phyloP scores from a whole-genome alignment of 2,797 vertebrate genomes.

The Sandelia bainsii region DNA sequence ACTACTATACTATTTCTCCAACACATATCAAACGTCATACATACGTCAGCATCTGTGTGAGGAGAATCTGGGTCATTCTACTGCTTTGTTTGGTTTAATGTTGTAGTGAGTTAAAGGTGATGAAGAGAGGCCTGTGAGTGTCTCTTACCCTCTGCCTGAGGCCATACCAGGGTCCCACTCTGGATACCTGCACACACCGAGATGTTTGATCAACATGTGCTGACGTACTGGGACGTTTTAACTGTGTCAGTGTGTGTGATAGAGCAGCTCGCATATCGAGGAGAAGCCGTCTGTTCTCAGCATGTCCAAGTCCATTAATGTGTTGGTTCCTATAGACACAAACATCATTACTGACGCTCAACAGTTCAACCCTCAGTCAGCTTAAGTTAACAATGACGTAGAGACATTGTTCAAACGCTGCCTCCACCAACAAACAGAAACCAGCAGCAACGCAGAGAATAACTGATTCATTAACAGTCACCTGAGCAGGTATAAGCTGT shows the following conservation, averaged over 20 bases:
- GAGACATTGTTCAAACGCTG: slow-evolving; percentile 70
- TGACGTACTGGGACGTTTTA: not conserved
- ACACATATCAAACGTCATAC: too few species aligned
- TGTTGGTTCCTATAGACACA: slow-evolving; percentile 81
- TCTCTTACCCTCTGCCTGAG: slow-evolving; percentile 73
- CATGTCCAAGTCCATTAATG: slow-evolving; percentile 79
- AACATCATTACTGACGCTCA: slow-evolving; percentile 13
- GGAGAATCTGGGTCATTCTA: too few species aligned
- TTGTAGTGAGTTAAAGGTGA: too few species aligned
- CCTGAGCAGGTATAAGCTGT: slow-evolving; percentile 18
- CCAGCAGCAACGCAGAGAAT: slow-evolving; percentile 30
- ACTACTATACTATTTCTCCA: too few species aligned
- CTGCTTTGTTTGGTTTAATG: too few species aligned
- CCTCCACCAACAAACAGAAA: slow-evolving; percentile 44
- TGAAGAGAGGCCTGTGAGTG: not conserved
- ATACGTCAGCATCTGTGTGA: too few species aligned
- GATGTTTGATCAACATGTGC: not conserved
- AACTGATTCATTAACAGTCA: slow-evolving; percentile 29
- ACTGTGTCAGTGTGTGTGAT: not conserved
- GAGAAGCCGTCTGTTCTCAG: slow-evolving; percentile 80
- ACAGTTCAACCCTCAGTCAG: too few species aligned
- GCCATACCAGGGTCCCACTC: slow-evolving; percentile 83
- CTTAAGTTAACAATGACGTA: slow-evolving; percentile 78
- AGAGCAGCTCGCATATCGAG: slow-evolving; percentile 80
- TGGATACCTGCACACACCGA: slow-evolving; percentile 79